Conservation (phyloP, 2,113 vertebrate genomes). For the Lamprologus lemairii region DNA sequence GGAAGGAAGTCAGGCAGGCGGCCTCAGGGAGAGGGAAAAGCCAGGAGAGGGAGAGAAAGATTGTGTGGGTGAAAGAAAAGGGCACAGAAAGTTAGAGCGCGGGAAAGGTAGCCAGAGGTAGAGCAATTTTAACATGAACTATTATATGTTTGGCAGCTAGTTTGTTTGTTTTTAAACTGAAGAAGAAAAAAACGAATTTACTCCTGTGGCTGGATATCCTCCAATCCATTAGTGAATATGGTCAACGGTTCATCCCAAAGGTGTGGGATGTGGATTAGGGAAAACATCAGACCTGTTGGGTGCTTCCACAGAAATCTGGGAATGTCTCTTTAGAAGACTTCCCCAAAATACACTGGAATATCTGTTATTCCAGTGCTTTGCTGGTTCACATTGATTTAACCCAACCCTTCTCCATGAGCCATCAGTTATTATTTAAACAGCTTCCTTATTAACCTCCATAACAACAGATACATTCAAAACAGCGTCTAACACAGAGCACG, state of each 20-base stretch:
- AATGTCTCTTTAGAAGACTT: neutral
- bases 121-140: neutral
- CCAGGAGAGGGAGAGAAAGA: neutral
- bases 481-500: accelerated
- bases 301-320: neutral
- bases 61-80: neutral
- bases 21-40: neutral
- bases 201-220: neutral
- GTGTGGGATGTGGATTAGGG: neutral
- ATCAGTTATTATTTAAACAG: neutral
- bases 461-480: neutral
- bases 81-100: neutral
- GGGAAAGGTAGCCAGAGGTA: neutral
- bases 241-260: neutral
- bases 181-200: accelerated
- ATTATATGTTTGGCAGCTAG: neutral
- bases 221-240: neutral
- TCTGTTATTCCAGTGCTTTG: neutral
- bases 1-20: constrained; percentile 49
- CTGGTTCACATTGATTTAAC: neutral
- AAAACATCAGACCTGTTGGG: neutral
- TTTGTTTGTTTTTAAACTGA: neutral
- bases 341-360: neutral
- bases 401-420: too few relatives aligned
- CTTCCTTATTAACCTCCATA: neutral